Evolutionary conservation across 2,888 invertebrate genomes (phyloP), one percentile per base, ranked within the genome.

Genomic region (Cactoblastis cactorum): DNA sequence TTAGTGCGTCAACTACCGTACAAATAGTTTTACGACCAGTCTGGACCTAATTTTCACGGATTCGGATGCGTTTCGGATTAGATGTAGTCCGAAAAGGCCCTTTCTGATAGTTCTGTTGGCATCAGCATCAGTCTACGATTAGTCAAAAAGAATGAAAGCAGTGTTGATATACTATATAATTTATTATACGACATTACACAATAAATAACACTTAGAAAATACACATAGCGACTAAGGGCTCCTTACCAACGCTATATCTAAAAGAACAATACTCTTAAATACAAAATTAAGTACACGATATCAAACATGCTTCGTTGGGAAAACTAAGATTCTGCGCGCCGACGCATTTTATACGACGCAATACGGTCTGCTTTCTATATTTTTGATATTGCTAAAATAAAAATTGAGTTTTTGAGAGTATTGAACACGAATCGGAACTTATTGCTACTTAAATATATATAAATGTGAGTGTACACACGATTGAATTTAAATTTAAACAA

Each of bases 211-310:
- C 69, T 70, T 70, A 70, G 52, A 56, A 69, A 69, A 65, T 68
- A 63, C 53, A 55, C 58, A 33, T 24, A 46, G 34, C 54, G 35
- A 51, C 53, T 58, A 61, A 34, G 58, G 58, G 57, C 58, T 57
- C 68, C 69, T 71, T 67, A 18, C 55, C 45, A 52, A 61, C 57
- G 56, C 63, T 66, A 62, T 55, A 66, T 69, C 69, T 69, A 72
- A 67, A 71, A 69, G 66, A 53, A 56, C 51, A 55, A 55, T 58
- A 56, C 58, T 50, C 56, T 55, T 53, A 58, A 41, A 54, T 43
- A 50, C 41, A 54, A 45, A 51, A 50, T 24, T 48, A 45, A 24
- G 35, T 28, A 41, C 28, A 37, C 9, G n/a, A 47, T 45, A 49
- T 33, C 38, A 47, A 37, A 33, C 32, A 63, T 61, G 62, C 35